These are phyloP conservation scores for Argyra leucocephala DNA, from an alignment of 2,888 invertebrate species.

Conservation along the genomic window DNA sequence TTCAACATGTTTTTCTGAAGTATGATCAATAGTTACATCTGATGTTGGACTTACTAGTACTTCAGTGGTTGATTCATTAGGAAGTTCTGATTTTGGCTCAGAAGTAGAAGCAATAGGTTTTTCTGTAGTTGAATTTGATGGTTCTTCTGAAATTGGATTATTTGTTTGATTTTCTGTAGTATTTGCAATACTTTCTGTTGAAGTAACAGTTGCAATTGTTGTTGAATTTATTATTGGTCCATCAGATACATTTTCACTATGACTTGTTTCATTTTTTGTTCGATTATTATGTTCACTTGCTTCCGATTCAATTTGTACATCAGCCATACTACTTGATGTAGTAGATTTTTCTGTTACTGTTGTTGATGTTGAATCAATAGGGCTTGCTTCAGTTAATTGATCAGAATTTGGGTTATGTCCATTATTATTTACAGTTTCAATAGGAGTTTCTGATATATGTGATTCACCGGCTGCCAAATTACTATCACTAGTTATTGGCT, in stretches of 20 bases:
- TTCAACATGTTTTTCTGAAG: neutral
- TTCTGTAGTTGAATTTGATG: neutral
- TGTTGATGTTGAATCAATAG: conserved; percentile 13
- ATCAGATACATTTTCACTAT: neutral
- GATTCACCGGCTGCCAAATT: neutral
- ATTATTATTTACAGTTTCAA: neutral
- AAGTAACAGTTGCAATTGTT: neutral
- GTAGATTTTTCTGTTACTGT: conserved; percentile 7
- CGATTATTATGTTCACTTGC: neutral
- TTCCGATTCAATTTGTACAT: neutral
- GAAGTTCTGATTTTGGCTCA: conserved; percentile 11
- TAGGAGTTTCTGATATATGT: neutral
- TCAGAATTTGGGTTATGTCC: neutral
- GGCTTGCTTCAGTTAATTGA: neutral
- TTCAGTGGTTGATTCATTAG: conserved; percentile 11
- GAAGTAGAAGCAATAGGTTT: conserved; percentile 7
- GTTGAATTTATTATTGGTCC: neutral
- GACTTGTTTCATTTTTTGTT: conserved; percentile 5
- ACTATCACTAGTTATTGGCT: conserved; percentile 8
- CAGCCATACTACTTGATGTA: conserved; percentile 1
- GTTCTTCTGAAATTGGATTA: too few relatives aligned
- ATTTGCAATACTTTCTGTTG: neutral
- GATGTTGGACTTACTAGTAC: neutral
- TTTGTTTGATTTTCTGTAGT: neutral
- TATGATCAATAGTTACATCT: neutral